phyloP scores from a whole-genome alignment of 2,797 vertebrate species.

The Dromococcyx pavoninus region DNA sequence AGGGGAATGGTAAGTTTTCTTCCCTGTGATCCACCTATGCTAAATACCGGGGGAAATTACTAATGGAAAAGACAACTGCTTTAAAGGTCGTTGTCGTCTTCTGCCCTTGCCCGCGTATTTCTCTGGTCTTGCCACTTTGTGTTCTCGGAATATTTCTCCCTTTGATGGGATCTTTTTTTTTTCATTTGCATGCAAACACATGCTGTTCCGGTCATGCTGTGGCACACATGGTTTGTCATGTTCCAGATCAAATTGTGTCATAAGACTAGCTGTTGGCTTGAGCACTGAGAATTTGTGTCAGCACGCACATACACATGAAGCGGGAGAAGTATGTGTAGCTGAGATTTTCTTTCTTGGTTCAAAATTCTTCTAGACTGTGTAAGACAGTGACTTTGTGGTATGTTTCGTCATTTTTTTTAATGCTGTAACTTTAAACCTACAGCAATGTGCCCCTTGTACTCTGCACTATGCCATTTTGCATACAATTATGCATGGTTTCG shows the following conservation, averaged over 20 bases:
- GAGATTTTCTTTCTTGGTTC: not conserved
- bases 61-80: not conserved
- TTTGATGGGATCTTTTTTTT: not conserved
- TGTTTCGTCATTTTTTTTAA: not conserved
- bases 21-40: not conserved
- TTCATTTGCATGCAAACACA: not conserved
- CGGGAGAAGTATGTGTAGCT: not conserved
- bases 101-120: fast-evolving
- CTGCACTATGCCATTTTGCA: not conserved
- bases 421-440: not conserved
- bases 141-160: not conserved
- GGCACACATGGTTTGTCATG: not conserved
- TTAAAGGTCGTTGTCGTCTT: not conserved
- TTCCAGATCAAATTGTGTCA: not conserved
- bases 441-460: not conserved
- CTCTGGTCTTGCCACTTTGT: not conserved
- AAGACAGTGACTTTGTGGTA: not conserved
- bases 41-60: not conserved
- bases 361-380: not conserved
- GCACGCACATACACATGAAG: fast-evolving
- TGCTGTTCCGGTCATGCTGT: not conserved
- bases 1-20: not conserved
- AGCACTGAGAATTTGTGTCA: not conserved
- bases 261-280: not conserved
- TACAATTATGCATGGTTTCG: not conserved